Conservation (phyloP, 2,113 vertebrate species). For the Trematomus loennbergii region DNA sequence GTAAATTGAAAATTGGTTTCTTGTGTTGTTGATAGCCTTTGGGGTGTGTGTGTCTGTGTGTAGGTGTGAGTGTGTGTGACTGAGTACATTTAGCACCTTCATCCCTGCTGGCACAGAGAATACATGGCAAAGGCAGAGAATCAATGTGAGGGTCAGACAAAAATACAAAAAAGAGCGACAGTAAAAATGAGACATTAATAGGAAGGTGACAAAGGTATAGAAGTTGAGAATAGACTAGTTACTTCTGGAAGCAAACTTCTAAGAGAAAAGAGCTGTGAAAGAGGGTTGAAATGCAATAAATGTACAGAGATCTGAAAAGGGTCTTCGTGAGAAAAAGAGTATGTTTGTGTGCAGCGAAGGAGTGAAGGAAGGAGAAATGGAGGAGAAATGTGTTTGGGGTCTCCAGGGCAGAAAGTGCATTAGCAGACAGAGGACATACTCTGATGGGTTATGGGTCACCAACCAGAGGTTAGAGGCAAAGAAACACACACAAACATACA, state of each 20-base stretch:
- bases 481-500: neutral
- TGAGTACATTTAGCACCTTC: slow-evolving; percentile 67
- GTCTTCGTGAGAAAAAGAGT: neutral
- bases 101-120: slow-evolving; percentile 54
- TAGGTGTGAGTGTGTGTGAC: slow-evolving; percentile 22
- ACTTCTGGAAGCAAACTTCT: slow-evolving; percentile 5
- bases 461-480: slow-evolving; percentile 51
- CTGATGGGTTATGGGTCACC: slow-evolving; percentile 40
- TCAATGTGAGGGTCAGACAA: slow-evolving; percentile 9
- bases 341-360: slow-evolving; percentile 15
- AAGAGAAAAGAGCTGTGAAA: slow-evolving; percentile 10
- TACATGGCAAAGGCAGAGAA: slow-evolving; percentile 58
- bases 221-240: neutral
- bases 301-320: neutral
- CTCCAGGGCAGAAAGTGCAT: slow-evolving; percentile 61
- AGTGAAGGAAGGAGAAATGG: slow-evolving; percentile 32
- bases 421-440: slow-evolving; percentile 45
- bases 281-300: neutral
- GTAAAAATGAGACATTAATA: slow-evolving; percentile 10
- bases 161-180: neutral
- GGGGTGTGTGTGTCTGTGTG: slow-evolving; percentile 41
- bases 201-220: slow-evolving; percentile 3
- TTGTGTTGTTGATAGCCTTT: slow-evolving; percentile 77
- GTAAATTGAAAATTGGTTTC: slow-evolving; percentile 86
- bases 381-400: slow-evolving; percentile 43